Evolutionary conservation across 2,888 invertebrate species (phyloP).

Genomic region (Hirudinaria manillensis): DNA sequence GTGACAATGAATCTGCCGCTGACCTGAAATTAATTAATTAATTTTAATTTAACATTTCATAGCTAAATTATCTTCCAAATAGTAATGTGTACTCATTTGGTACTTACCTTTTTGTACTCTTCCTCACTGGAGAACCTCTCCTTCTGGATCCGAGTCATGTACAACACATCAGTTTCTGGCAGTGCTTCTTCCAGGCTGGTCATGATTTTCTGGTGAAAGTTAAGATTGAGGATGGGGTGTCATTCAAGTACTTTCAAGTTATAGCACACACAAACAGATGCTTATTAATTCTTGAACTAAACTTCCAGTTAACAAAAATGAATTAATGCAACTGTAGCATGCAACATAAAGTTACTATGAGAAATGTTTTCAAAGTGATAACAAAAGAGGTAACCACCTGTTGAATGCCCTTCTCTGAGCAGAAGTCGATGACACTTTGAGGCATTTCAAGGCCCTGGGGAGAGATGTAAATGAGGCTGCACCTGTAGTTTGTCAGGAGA

Average conservation of each 20-base stretch:
- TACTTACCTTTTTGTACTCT: constrained; percentile 74
- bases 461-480: constrained; percentile 83
- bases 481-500: constrained; percentile 85
- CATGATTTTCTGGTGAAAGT: constrained; percentile 47
- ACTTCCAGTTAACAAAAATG: no score
- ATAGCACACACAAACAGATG: background rate
- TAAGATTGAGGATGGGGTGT: no score
- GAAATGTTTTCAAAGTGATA: background rate
- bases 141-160: constrained; percentile 94
- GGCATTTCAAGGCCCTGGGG: constrained; percentile 86
- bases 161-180: constrained; percentile 88
- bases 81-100: background rate
- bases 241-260: background rate
- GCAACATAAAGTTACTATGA: no score
- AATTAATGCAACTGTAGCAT: background rate
- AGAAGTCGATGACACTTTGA: constrained; percentile 71
- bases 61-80: background rate
- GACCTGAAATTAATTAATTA: constrained; percentile 60
- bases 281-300: no score
- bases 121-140: constrained; percentile 78
- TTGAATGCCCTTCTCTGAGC: constrained; percentile 69
- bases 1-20: constrained; percentile 80
- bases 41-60: background rate
- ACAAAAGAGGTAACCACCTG: constrained; percentile 58
- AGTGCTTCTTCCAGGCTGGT: constrained; percentile 72